A percentile compares a stretch with the other conserved stretches of the same genome.
Evolutionary conservation across 2,113 vertebrate genomes (phyloP).

Genomic region (Heterotis niloticus): DNA sequence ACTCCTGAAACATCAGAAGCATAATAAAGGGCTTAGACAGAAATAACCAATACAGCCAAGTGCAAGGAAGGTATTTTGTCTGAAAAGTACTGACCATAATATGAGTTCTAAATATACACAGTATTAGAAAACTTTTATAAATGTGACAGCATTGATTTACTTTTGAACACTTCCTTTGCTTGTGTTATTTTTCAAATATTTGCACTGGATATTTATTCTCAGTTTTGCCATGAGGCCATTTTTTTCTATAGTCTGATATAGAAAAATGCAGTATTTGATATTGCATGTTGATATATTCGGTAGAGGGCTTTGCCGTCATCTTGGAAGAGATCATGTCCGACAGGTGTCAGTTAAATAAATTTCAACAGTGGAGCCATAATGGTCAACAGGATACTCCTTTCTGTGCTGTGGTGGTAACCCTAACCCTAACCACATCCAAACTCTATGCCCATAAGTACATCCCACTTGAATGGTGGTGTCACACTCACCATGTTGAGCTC

Average conservation of each 20-base stretch:
- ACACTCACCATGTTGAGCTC: slow-evolving; percentile 62
- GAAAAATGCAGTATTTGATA: no score
- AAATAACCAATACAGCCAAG: not conserved
- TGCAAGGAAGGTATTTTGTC: no score
- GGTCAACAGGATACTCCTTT: no score
- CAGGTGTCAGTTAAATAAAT: no score
- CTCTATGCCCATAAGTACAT: not conserved
- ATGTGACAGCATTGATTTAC: not conserved
- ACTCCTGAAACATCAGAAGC: not conserved
- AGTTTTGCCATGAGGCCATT: not conserved
- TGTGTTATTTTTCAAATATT: not conserved
- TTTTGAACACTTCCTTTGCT: not conserved
- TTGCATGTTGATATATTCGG: no score
- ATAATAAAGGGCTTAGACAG: not conserved
- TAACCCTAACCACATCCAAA: no score
- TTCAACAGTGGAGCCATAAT: no score
- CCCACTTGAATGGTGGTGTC: not conserved
- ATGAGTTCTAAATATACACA: not conserved
- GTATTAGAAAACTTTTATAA: no score
- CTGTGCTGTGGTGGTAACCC: no score
- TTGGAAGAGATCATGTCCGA: no score
- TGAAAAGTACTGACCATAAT: no score
- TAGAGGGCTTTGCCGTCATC: no score
- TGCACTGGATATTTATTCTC: not conserved
- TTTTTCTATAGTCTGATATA: not conserved